Percentiles rank a stretch among this genome's conserved stretches.
Conservation (phyloP, 2,888 invertebrate species). For the Cosmorhoe ocellata region DNA sequence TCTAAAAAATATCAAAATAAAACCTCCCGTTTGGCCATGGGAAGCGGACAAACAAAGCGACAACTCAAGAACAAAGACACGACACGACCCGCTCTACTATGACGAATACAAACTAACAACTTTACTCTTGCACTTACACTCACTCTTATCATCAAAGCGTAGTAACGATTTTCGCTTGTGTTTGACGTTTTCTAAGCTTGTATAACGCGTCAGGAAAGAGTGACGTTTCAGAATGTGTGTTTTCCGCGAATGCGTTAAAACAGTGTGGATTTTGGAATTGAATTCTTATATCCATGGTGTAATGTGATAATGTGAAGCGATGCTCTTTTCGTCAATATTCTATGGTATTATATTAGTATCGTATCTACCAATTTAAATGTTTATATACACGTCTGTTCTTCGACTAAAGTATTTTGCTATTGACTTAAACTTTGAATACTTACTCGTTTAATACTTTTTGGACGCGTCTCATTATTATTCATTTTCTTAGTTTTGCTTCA, state of each 20-base stretch:
- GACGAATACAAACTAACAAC: constrained; percentile 51
- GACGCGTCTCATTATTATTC: too few relatives aligned
- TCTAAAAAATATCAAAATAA: constrained; percentile 55
- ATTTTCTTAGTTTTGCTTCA: too few relatives aligned
- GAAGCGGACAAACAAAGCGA: constrained; percentile 58
- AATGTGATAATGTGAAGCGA: background rate
- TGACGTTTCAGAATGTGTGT: constrained; percentile 51
- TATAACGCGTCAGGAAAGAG: constrained; percentile 34
- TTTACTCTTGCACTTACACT: constrained; percentile 24
- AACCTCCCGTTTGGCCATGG: constrained; percentile 45
- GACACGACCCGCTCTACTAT: constrained; percentile 50
- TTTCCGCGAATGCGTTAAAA: constrained; percentile 43
- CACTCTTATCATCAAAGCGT: constrained; percentile 27
- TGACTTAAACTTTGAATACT: too few relatives aligned
- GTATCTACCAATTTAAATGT: too few relatives aligned
- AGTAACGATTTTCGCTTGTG: constrained; percentile 31
- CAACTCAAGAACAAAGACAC: constrained; percentile 60
- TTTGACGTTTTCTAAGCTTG: constrained; percentile 18
- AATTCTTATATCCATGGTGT: constrained; percentile 32
- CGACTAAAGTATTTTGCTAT: too few relatives aligned
- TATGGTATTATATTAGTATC: too few relatives aligned
- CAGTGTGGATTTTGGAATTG: constrained; percentile 41
- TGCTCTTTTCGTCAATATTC: background rate
- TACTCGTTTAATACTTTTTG: too few relatives aligned
- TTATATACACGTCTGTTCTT: too few relatives aligned